Evolutionary conservation across 2,797 vertebrate species (phyloP), one percentile per base, ranked within the genome.

Genomic region (Diplodus sargus): DNA sequence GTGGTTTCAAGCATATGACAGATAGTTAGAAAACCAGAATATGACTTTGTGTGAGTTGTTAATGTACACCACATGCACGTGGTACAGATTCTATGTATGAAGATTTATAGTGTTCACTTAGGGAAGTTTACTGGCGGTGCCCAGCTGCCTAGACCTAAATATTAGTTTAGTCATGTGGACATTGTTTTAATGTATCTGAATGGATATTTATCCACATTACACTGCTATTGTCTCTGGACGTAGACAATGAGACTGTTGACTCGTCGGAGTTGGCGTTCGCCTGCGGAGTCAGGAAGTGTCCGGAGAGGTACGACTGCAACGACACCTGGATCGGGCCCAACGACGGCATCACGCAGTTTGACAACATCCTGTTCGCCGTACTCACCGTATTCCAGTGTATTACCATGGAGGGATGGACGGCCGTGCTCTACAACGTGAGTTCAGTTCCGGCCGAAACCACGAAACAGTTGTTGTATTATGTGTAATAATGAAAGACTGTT

Each of bases 401-500:
- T 84, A 99, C 98, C 90, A 99, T 99, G 98, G 98, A 99, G 95
- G 98, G 98, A 81, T 99, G 98, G 98, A 99, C 98, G 64, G 98
- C 97, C 17, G 98, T 99, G 81, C 96, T 99, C 74, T 99, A 99
- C 90, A 99, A 98, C 2, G 98, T 99, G 92, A 97, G 18, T 54
- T 49, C 22, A 17, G 30, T 48, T 13, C 59, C 34, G 23, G 56
- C 11, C 1, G n/a, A n/a, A 53, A 30, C 23, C 13, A 47, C 17
- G 22, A 14, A 20, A 22, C 14, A 16, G 10, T 15, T 28, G 11
- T 16, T 39, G 1, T 11, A 11, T 20, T 20, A 25, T 74, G 18
- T 58, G 28, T 70, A 64, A 63, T 74, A 53, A 68, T 70, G 23
- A 59, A 30, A 72, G 3, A 57, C 67, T 65, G 22, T 67, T 90